Evolutionary conservation across 1,140 invertebrate genomes (phyloP).

Genomic region (Drosophila ficusphila): DNA sequence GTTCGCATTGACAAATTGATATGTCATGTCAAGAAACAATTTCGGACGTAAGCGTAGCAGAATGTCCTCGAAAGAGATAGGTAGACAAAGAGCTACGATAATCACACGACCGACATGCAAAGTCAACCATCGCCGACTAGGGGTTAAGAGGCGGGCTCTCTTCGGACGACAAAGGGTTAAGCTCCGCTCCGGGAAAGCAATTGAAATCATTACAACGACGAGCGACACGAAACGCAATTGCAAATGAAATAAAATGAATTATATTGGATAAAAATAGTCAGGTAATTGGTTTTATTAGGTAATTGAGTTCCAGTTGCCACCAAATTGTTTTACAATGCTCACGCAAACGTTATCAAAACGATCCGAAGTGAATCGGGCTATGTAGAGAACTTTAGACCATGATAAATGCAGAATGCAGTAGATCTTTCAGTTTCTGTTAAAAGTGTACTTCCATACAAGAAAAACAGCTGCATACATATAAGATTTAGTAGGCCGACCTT

Average conservation of each 20-base stretch:
- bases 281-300: constrained; percentile 82
- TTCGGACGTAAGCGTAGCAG: constrained; percentile 73
- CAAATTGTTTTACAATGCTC: constrained; percentile 77
- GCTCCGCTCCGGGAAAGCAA: constrained; percentile 51
- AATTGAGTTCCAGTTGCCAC: constrained; percentile 77
- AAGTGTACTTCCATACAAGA: no score
- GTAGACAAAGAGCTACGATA: constrained; percentile 56
- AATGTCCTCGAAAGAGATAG: constrained; percentile 42
- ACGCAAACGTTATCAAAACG: constrained; percentile 49
- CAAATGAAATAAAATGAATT: constrained; percentile 82
- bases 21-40: constrained; percentile 84
- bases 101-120: constrained; percentile 82
- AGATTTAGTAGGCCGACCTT: no score
- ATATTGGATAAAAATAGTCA: constrained; percentile 82
- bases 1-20: constrained; percentile 81
- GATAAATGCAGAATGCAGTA: no score
- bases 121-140: constrained; percentile 15
- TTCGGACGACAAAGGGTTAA: constrained; percentile 29
- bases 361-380: no score
- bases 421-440: no score
- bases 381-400: background rate
- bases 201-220: constrained; percentile 81
- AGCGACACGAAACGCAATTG: constrained; percentile 84
- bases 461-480: no score
- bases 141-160: background rate